Evolutionary conservation across 2,113 vertebrate genomes (phyloP), one percentile per base, ranked within the genome.

Genomic region (Morone chrysops): DNA sequence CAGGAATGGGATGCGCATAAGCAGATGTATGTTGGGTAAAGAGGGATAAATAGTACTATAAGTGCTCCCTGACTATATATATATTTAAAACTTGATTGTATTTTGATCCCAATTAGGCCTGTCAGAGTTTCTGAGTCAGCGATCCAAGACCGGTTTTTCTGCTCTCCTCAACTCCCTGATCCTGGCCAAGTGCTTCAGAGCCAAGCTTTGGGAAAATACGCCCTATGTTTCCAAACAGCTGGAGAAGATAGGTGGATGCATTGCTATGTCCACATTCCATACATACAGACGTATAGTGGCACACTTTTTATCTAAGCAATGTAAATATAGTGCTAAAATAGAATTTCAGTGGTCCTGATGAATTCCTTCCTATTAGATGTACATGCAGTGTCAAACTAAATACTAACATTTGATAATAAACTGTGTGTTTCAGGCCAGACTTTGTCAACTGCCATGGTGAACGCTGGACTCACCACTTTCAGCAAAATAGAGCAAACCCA

Each of bases 201-300:
- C 97, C 90, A 98, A 93, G 91, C 95, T 99, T 86, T 99, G 98
- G 98, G 98, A 99, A 92, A 97, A 99, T 90, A 99, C 98, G 5
- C 92, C 92, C 6, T 97, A 96, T 61, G 92, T 99, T 70, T 98
- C 98, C 74, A 99, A 96, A 90, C 98, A 99, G 81, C 81, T 99
- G 91, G 98, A 99, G 90, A 99, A 97, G 95, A 99, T 99, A 85
- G 98, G 98, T 99, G 92, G 14, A 95, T 59, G 36, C 13, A 80
- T 62, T 16, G 12, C 60, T n/a, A 1, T 63, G 45, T 72, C 6
- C 51, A 16, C 54, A 45, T n/a, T 17, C 18, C 13, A 16, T 36
- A 53, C 25, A 41, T 20, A 8, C 36, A 17, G 47, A 4, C 43
- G 67, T 31, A 31, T 31, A 31, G 31, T 31, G 3, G 1, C 31